A percentile compares a stretch with the other conserved stretches of the same genome.
phyloP scores from a whole-genome alignment of 30 jellyfish, hydroid and myxozoan genomes.

The Chrysaora quinquecirrha region DNA sequence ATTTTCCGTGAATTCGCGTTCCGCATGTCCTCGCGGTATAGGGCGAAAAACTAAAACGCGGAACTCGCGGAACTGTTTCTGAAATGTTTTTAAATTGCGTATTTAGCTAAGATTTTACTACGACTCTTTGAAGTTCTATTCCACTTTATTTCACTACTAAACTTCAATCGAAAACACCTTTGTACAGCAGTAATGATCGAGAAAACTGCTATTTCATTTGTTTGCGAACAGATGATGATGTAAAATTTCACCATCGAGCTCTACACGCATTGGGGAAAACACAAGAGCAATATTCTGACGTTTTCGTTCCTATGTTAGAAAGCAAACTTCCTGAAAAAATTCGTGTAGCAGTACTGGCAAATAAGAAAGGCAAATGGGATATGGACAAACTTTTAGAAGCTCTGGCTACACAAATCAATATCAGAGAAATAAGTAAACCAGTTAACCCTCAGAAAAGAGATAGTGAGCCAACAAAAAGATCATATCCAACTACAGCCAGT shows the following conservation, averaged over 20 bases:
- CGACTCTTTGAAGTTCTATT: too few relatives aligned
- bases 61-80: too few relatives aligned
- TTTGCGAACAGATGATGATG: constrained; percentile 15
- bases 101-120: too few relatives aligned
- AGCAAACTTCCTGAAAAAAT: constrained; percentile 40
- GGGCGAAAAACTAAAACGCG: too few relatives aligned
- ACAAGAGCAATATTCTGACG: constrained; percentile 44
- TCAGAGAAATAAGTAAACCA: constrained; percentile 39
- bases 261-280: constrained; percentile 32
- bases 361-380: constrained; percentile 19
- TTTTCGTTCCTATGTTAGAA: constrained; percentile 39
- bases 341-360: constrained; percentile 14
- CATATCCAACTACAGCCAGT: neutral
- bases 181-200: too few relatives aligned
- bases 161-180: too few relatives aligned
- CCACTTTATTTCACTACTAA: too few relatives aligned
- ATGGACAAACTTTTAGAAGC: constrained; percentile 25
- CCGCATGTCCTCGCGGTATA: too few relatives aligned
- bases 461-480: neutral
- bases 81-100: too few relatives aligned
- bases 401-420: constrained; percentile 1
- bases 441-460: neutral
- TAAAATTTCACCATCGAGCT: constrained; percentile 3
- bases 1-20: too few relatives aligned
- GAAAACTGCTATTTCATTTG: too few relatives aligned